These are phyloP conservation scores for Acleris holmiana DNA, from an alignment of 2,888 invertebrate genomes.

Conservation along the genomic window DNA sequence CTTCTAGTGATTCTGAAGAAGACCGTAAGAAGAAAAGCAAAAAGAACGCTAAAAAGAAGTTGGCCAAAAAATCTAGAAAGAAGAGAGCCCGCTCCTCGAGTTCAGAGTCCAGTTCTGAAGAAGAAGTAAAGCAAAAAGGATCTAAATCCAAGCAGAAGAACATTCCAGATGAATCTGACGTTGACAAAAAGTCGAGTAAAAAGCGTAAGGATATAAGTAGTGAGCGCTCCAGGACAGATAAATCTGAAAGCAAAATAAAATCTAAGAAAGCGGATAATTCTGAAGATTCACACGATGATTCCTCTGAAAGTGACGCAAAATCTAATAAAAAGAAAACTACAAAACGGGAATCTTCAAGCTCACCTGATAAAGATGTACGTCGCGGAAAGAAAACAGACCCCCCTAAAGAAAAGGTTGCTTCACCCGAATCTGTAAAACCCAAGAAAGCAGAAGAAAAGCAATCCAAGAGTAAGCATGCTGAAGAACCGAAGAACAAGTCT, in stretches of 20 bases:
- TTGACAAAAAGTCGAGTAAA: conserved; percentile 74
- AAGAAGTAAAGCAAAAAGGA: conserved; percentile 77
- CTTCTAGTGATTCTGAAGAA: conserved; percentile 79
- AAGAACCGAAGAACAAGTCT: conserved; percentile 81
- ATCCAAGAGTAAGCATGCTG: conserved; percentile 77
- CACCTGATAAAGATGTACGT: conserved; percentile 73
- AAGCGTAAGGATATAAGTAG: conserved; percentile 66
- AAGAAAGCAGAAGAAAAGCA: conserved; percentile 71
- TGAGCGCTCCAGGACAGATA: conserved; percentile 70
- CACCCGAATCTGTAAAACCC: conserved; percentile 68
- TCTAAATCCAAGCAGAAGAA: conserved; percentile 77
- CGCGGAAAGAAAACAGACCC: conserved; percentile 69
- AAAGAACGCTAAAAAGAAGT: conserved; percentile 74
- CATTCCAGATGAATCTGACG: conserved; percentile 77
- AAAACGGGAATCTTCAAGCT: conserved; percentile 72
- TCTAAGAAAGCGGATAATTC: conserved; percentile 72
- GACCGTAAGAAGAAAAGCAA: conserved; percentile 80
- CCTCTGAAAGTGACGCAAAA: conserved; percentile 80
- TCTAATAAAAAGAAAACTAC: conserved; percentile 78
- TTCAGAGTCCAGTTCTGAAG: conserved; percentile 81
- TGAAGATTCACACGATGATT: conserved; percentile 74
- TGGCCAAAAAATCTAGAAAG: conserved; percentile 77
- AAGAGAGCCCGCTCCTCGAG: conserved; percentile 77
- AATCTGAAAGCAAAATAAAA: conserved; percentile 66
- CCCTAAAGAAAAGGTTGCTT: conserved; percentile 66